phyloP scores from a whole-genome alignment of 2,797 vertebrate species.

The Mionectes olivaceus region DNA sequence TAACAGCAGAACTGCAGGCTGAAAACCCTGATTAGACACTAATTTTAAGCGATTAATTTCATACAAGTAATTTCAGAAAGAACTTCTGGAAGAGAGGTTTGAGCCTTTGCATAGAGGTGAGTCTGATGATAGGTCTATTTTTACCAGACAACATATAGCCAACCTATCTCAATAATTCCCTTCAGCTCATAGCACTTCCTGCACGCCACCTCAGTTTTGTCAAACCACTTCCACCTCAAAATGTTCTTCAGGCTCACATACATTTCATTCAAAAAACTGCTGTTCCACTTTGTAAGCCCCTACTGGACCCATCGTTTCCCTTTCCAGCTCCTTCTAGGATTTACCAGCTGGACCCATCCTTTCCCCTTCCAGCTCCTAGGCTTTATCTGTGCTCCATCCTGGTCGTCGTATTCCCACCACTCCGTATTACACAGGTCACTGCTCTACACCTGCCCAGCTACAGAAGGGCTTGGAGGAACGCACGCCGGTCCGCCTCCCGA shows the following conservation, averaged over 20 bases:
- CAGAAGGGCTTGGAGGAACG: too few species aligned
- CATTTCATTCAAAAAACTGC: not conserved
- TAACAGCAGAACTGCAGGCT: not conserved
- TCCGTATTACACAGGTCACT: not conserved
- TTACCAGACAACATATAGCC: accelerated
- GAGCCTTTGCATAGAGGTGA: not conserved
- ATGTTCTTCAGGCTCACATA: accelerated
- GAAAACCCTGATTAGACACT: not conserved
- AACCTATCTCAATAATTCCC: accelerated
- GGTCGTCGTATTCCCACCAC: accelerated
- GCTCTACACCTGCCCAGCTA: not conserved
- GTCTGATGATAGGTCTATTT: accelerated
- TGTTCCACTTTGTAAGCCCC: not conserved
- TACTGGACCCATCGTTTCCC: accelerated
- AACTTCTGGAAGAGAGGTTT: not conserved
- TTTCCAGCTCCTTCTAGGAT: not conserved
- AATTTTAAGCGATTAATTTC: not conserved
- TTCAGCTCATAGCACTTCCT: not conserved
- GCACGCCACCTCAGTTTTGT: too few species aligned
- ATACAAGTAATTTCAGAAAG: not conserved
- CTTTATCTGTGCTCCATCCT: too few species aligned
- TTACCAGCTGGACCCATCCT: not conserved
- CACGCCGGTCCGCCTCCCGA: too few species aligned
- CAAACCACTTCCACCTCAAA: not conserved
- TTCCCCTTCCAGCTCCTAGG: not conserved